Conservation (phyloP, 1,140 invertebrate species). For the Nephotettix cincticeps region DNA sequence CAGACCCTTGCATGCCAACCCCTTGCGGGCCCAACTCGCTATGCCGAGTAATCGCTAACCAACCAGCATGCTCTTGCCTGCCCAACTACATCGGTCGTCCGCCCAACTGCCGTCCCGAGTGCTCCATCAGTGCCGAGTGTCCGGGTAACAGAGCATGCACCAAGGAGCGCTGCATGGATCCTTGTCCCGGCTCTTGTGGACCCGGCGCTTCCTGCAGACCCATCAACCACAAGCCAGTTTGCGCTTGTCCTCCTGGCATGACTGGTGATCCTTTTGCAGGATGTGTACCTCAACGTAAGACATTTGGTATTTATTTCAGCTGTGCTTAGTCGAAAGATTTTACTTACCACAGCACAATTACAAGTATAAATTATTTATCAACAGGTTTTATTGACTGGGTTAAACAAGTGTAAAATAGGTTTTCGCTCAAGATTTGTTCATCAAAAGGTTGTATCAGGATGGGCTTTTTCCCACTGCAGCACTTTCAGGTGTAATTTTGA, state of each 20-base stretch:
- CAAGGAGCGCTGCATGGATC: slow-evolving; percentile 70
- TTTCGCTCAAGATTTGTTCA: too few species aligned
- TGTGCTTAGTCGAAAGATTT: too few species aligned
- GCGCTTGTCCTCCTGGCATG: slow-evolving; percentile 67
- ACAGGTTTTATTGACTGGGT: too few species aligned
- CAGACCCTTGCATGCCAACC: slow-evolving; percentile 63
- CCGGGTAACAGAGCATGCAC: slow-evolving; percentile 67
- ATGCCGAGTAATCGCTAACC: slow-evolving; percentile 68
- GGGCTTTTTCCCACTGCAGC: too few species aligned
- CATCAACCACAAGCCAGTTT: slow-evolving; percentile 71
- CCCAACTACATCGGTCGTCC: slow-evolving; percentile 72
- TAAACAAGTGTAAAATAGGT: too few species aligned
- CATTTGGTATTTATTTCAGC: not conserved
- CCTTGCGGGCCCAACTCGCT: slow-evolving; percentile 81
- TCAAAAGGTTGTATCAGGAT: too few species aligned
- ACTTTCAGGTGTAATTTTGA: too few species aligned
- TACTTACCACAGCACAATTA: too few species aligned
- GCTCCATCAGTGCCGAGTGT: slow-evolving; percentile 71
- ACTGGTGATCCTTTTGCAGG: slow-evolving; percentile 75
- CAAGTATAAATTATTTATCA: too few species aligned
- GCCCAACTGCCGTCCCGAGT: slow-evolving; percentile 72
- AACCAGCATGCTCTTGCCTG: slow-evolving; percentile 75
- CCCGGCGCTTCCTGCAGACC: slow-evolving; percentile 70
- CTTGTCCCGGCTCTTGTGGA: slow-evolving; percentile 73
- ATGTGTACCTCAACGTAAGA: slow-evolving; percentile 61